These are phyloP conservation scores for Carcina quercana DNA, from an alignment of 2,888 invertebrate genomes.

Conservation along the genomic window DNA sequence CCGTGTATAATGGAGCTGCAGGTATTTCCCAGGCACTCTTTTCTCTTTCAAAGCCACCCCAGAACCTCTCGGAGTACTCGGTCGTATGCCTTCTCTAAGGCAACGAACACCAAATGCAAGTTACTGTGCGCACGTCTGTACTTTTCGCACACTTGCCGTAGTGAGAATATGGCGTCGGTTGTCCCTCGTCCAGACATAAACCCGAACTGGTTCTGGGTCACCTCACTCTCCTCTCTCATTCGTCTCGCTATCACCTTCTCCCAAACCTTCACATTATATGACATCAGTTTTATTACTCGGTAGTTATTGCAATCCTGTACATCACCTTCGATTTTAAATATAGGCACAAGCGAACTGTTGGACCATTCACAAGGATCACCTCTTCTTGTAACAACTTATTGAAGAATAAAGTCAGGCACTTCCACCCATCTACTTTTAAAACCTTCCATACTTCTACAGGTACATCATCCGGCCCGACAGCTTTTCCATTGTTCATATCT, in stretches of 20 bases:
- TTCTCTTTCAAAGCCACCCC: too few species aligned
- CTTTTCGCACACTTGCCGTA: background rate
- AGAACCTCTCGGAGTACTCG: background rate
- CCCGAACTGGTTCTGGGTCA: background rate
- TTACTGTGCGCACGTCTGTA: too few species aligned
- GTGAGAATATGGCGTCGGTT: background rate
- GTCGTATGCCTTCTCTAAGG: too few species aligned
- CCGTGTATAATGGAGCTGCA: too few species aligned
- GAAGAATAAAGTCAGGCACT: conserved; percentile 7
- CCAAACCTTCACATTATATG: background rate
- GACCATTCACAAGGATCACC: too few species aligned
- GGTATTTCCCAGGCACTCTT: too few species aligned
- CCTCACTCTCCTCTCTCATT: background rate
- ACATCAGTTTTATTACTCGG: background rate
- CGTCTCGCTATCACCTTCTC: background rate
- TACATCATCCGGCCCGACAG: conserved; percentile 4
- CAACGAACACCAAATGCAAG: too few species aligned
- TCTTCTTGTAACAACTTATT: background rate
- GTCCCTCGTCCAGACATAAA: background rate
- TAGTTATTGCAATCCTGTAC: background rate
- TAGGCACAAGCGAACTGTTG: background rate
- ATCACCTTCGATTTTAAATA: background rate
- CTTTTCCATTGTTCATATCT: conserved; percentile 7
- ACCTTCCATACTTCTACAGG: conserved; percentile 6
- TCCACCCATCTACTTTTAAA: conserved; percentile 8